Percentiles rank a stretch among this genome's conserved stretches.
Conservation (phyloP, 2,797 vertebrate species). For the Prionace glauca region DNA sequence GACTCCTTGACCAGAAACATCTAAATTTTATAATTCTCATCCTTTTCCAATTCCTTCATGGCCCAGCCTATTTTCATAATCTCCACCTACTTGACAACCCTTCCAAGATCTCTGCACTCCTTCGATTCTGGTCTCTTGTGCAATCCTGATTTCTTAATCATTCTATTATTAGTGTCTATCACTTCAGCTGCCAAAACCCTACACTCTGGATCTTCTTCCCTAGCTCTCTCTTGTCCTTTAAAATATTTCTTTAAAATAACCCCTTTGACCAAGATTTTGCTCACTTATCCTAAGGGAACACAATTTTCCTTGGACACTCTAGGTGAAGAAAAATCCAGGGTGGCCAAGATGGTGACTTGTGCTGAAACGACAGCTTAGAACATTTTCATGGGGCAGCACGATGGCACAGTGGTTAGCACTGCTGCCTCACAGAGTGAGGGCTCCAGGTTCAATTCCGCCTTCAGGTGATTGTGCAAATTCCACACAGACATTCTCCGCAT, state of each 20-base stretch:
- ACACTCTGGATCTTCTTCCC: background rate
- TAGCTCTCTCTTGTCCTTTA: background rate
- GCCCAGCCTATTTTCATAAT: too few relatives aligned
- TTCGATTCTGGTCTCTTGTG: background rate
- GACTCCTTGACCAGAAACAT: background rate
- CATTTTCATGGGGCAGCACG: background rate
- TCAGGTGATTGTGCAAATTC: too few relatives aligned
- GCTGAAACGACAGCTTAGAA: background rate
- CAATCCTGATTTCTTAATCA: background rate
- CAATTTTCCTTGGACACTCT: background rate
- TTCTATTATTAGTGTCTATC: background rate
- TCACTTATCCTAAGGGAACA: background rate
- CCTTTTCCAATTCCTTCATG: background rate
- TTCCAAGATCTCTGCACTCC: background rate
- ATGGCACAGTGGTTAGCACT: too few relatives aligned
- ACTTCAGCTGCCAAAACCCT: background rate
- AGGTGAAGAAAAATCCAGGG: background rate
- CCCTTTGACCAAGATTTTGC: background rate
- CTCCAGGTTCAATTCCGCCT: too few relatives aligned
- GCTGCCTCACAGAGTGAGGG: too few relatives aligned
- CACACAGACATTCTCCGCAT: too few relatives aligned
- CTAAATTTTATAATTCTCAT: background rate
- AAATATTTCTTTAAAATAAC: background rate
- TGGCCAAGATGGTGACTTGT: background rate
- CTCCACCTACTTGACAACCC: background rate